These are phyloP conservation scores for Acleris cristana DNA, from an alignment of 2,888 invertebrate genomes.

Conservation along the genomic window DNA sequence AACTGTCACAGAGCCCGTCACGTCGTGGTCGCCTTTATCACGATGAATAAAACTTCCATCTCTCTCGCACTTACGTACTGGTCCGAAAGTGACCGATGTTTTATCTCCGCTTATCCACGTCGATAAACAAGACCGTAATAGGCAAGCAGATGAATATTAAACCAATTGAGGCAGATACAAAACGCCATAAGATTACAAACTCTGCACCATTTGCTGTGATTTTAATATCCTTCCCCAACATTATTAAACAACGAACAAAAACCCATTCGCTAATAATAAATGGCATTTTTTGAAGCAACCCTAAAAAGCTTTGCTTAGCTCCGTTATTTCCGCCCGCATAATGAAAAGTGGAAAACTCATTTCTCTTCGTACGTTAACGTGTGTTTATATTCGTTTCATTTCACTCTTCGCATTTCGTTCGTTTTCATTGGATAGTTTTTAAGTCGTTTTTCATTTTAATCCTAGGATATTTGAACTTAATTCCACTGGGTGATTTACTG, in stretches of 20 bases:
- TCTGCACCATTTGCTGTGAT: neutral
- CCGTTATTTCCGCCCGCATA: constrained; percentile 24
- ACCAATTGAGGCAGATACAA: too few species aligned
- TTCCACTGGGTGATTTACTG: too few species aligned
- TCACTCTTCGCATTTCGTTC: neutral
- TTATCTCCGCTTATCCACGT: too few species aligned
- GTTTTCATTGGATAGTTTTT: constrained; percentile 3
- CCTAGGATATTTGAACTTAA: neutral
- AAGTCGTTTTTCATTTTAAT: neutral
- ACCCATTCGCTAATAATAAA: neutral
- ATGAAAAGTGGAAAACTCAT: constrained; percentile 36
- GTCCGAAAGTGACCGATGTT: too few species aligned
- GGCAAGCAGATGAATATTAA: too few species aligned
- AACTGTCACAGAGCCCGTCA: too few species aligned
- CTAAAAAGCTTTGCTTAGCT: constrained; percentile 21
- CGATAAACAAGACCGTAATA: too few species aligned
- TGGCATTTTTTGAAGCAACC: constrained; percentile 2
- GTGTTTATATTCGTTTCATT: constrained; percentile 15
- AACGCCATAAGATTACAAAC: neutral
- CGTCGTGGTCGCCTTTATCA: too few species aligned
- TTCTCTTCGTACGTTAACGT: constrained; percentile 21
- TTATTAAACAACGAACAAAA: constrained; percentile 2
- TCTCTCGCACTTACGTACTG: too few species aligned
- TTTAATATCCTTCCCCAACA: neutral
- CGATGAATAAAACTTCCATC: too few species aligned